Evolutionary conservation across 2,888 invertebrate genomes (phyloP), one percentile per base, ranked within the genome.

Genomic region (Erebia aethiops): DNA sequence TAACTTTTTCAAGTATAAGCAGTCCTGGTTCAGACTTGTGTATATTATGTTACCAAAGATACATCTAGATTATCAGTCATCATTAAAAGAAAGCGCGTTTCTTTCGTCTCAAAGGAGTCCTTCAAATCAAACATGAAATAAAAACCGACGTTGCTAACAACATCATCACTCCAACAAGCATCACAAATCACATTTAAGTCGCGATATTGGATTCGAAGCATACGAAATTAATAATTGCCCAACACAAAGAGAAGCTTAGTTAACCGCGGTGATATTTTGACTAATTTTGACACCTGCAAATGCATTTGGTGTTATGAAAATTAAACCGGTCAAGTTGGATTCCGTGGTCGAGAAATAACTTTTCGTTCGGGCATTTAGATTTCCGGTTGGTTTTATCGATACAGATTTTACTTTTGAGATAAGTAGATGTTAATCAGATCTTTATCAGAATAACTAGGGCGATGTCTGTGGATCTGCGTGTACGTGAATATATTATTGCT

Each of bases 161-260:
- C 89, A 87, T 90, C 86, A 88, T 90, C 78, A 82, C 72, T 54
- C 68, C 83, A 90, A 91, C 89, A 77, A 88, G 91, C 92, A 84
- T 90, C 77, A 75, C 89, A 86, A 90, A 91, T 88, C 79, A 85
- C 83, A 79, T 86, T 87, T 86, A 84, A 87, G 80, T 82, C 84
- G 80, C 82, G 77, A 84, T 88, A 89, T 91, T 90, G 89, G 85
- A 88, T 87, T 88, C 85, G 87, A 84, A 79, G 85, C 92, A 89
- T 92, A 89, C 86, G 74, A 86, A 92, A 92, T 92, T 87, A 89
- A 86, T 92, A 91, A 92, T 92, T 90, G 84, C 86, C 80, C 79
- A 75, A 79, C 79, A 80, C 82, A 84, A 86, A 82, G 81, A 80
- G 76, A 77, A 77, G 80, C 75, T 81, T 81, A 81, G 80, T 78